Percentiles rank a stretch among this genome's conserved stretches.
Evolutionary conservation across 2,888 invertebrate genomes (phyloP).

Genomic region (Caenorhabditis sp.): DNA sequence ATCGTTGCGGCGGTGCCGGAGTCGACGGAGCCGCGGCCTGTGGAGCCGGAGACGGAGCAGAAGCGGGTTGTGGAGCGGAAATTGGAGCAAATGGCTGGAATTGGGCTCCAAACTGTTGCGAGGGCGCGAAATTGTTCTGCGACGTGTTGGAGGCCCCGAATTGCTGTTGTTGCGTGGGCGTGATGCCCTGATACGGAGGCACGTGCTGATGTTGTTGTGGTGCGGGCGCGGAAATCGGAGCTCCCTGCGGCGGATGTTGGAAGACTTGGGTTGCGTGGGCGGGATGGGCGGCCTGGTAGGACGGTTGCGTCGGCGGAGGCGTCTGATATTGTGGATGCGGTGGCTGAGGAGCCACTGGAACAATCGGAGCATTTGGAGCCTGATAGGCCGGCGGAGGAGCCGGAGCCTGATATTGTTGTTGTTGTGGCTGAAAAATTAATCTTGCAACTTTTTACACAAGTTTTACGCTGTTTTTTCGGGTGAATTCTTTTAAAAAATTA

Average conservation of each 20-base stretch:
- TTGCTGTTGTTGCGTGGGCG: background rate
- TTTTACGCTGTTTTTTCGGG: too few species aligned
- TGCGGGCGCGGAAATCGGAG: conserved; percentile 28
- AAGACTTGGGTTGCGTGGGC: background rate
- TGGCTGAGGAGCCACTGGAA: background rate
- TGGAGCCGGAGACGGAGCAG: conserved; percentile 5
- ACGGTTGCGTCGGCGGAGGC: too few species aligned
- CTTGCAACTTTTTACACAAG: background rate
- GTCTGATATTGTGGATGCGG: conserved; percentile 6
- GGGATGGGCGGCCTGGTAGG: background rate
- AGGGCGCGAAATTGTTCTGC: background rate
- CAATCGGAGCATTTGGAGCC: background rate
- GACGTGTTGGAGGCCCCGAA: background rate
- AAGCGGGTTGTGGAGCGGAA: background rate
- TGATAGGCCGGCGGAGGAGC: conserved; percentile 1
- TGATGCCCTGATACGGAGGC: background rate
- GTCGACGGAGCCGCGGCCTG: background rate
- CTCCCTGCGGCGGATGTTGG: conserved; percentile 31
- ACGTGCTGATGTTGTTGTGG: conserved; percentile 15
- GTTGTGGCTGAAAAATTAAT: background rate
- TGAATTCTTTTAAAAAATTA: too few species aligned
- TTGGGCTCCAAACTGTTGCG: background rate
- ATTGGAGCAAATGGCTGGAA: background rate
- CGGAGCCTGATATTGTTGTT: conserved; percentile 3
- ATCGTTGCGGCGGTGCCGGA: background rate